Base-by-base conservation (phyloP, 2,797 vertebrate genomes). In the Dendrocincla fuliginosa region DNA sequence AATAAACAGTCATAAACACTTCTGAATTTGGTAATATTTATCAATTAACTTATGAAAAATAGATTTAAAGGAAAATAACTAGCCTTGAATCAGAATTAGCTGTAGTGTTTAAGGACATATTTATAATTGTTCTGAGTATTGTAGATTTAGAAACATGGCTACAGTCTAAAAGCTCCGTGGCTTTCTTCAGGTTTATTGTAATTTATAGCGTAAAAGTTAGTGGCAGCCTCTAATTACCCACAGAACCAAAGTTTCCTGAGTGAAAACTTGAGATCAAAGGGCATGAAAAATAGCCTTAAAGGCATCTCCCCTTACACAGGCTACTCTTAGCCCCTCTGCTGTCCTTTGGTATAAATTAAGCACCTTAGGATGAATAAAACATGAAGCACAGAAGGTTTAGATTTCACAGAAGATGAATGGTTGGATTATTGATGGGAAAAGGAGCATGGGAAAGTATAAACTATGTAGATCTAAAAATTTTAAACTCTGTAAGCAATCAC, bases 291-390 rank as follows among this genome's bases (percentile, higher is more conserved):
- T 89, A 96, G 93, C 90, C 84, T 96, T 90, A 96, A 84, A 46
- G 68, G 44, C 89, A 95, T 96, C 92, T 94, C 79, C 44, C 91
- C 89, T 97, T 97, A 91, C 42, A 90, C 64, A 93, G 68, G 65
- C 90, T 88, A 96, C 86, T 95, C 82, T 95, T 93, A 89, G 94
- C 56, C 71, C 86, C 57, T 95, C 49, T 67, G 95, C 81, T 96
- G 86, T 92, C 86, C 70, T 96, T 97, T 91, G 79, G 92, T 93
- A 94, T 95, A 96, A 97, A 94, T 96, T 96, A 97, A 86, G 96
- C 91, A 97, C 89, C 91, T 97, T 97, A 95, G 95, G 94, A 97
- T 97, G 90, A 97, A 93, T 96, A 97, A 95, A 96, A 95, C 92
- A 96, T 95, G 71, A 97, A 95, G 82, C 87, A 87, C 86, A 91